phyloP scores from a whole-genome alignment of 2,888 invertebrate species.

The Temnothorax unifasciatus region DNA sequence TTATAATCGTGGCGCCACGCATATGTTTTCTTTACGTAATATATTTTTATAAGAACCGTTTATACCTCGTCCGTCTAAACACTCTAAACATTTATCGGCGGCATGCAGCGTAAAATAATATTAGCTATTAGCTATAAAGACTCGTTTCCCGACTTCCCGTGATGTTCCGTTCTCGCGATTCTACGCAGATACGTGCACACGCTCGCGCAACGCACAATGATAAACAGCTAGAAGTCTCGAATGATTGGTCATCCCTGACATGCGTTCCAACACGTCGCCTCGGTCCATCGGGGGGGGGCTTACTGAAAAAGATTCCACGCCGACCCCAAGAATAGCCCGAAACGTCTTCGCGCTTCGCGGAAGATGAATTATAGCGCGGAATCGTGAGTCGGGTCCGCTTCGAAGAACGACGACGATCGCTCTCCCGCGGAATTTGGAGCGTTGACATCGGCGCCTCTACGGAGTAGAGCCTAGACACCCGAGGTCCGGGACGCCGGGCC shows the following conservation, averaged over 20 bases:
- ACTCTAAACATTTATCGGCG: slow-evolving; percentile 16
- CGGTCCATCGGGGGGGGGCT: slow-evolving; percentile 66
- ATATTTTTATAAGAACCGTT: slow-evolving; percentile 12
- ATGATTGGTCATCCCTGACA: slow-evolving; percentile 70
- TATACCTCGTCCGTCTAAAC: neutral
- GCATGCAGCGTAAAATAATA: slow-evolving; percentile 27
- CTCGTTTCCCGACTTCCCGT: slow-evolving; percentile 15
- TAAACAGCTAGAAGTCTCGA: slow-evolving; percentile 45
- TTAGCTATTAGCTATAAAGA: slow-evolving; percentile 7
- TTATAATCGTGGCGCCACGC: neutral
- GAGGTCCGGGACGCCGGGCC: slow-evolving; percentile 2
- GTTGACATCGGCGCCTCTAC: slow-evolving; percentile 75
- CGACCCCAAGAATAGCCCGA: slow-evolving; percentile 71
- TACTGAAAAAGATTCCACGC: slow-evolving; percentile 62
- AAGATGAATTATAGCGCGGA: slow-evolving; percentile 77
- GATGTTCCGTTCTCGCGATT: slow-evolving; percentile 11
- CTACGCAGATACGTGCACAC: slow-evolving; percentile 11
- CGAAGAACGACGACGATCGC: slow-evolving; percentile 55
- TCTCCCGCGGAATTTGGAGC: slow-evolving; percentile 72
- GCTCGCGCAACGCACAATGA: neutral
- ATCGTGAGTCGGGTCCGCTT: slow-evolving; percentile 69
- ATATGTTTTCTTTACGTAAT: neutral
- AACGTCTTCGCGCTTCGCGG: slow-evolving; percentile 72
- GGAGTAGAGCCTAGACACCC: slow-evolving; percentile 42
- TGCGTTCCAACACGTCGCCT: slow-evolving; percentile 58